Percentiles rank a stretch among this genome's conserved stretches.
Conservation (phyloP, 2,797 vertebrate genomes). For the Leuciscus waleckii region DNA sequence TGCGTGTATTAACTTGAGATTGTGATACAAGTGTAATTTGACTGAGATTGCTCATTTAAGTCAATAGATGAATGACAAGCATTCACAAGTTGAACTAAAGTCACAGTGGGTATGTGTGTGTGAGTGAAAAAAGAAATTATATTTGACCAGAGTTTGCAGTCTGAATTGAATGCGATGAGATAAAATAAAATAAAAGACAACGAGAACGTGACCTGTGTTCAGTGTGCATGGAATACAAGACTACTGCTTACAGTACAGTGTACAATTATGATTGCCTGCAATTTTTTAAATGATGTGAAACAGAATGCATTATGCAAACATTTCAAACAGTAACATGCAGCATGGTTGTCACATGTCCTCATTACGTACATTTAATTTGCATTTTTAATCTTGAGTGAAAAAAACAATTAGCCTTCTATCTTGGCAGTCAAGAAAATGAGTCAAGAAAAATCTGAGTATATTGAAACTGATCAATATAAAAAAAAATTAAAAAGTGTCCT, state of each 20-base stretch:
- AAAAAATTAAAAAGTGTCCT: no score
- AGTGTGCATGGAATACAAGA: not conserved
- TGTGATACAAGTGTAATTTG: conserved; percentile 27
- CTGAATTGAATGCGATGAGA: conserved; percentile 24
- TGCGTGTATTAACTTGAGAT: conserved; percentile 32
- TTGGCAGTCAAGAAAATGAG: not conserved
- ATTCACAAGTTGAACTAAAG: not conserved
- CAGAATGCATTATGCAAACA: conserved; percentile 2
- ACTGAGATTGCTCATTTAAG: conserved; percentile 40
- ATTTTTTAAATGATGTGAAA: not conserved
- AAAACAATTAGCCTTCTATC: not conserved
- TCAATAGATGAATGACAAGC: conserved; percentile 25
- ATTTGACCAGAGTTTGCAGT: not conserved
- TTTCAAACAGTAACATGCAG: not conserved
- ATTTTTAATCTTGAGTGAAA: not conserved
- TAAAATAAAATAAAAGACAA: not conserved
- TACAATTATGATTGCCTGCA: not conserved
- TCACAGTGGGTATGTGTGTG: conserved; percentile 10
- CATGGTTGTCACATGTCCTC: not conserved
- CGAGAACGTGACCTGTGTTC: not conserved
- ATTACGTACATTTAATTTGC: not conserved
- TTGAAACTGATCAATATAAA: no score
- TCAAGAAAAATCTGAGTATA: not conserved
- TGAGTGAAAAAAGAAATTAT: not conserved
- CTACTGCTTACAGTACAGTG: not conserved